Evolutionary conservation across 1,140 invertebrate genomes (phyloP).

Genomic region (Leptestheria dahalacensis): DNA sequence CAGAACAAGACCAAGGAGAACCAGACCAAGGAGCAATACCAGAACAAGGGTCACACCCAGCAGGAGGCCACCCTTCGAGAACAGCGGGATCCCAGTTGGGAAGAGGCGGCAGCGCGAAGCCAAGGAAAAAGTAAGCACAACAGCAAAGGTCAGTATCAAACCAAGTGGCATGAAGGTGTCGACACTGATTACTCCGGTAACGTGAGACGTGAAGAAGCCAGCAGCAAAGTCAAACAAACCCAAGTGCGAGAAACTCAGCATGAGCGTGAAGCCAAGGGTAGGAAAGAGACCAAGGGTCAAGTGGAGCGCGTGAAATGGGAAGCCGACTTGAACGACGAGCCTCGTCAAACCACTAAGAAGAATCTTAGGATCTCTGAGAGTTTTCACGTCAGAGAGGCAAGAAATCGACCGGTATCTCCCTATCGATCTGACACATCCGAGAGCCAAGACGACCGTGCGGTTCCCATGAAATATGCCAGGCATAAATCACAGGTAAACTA

Average conservation of each 20-base stretch:
- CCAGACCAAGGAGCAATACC: background rate
- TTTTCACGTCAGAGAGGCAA: background rate
- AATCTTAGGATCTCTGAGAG: background rate
- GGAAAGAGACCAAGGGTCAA: background rate
- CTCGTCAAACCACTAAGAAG: too few relatives aligned
- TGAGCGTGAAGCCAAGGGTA: background rate
- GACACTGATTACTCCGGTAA: background rate
- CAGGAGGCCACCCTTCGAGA: background rate
- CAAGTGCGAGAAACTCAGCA: background rate
- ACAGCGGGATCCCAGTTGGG: background rate
- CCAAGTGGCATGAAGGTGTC: background rate
- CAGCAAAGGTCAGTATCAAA: background rate
- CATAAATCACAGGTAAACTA: background rate
- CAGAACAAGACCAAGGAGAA: background rate
- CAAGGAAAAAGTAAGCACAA: background rate
- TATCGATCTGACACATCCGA: background rate
- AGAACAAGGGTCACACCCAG: background rate
- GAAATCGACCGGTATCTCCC: background rate
- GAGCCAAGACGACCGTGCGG: background rate
- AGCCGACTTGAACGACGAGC: background rate
- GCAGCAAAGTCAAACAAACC: background rate
- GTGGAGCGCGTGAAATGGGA: background rate
- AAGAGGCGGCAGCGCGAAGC: background rate
- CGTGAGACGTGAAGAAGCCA: background rate
- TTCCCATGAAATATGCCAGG: background rate